Evolutionary conservation across 2,888 invertebrate genomes (phyloP).

Genomic region (Zele albiditarsus): DNA sequence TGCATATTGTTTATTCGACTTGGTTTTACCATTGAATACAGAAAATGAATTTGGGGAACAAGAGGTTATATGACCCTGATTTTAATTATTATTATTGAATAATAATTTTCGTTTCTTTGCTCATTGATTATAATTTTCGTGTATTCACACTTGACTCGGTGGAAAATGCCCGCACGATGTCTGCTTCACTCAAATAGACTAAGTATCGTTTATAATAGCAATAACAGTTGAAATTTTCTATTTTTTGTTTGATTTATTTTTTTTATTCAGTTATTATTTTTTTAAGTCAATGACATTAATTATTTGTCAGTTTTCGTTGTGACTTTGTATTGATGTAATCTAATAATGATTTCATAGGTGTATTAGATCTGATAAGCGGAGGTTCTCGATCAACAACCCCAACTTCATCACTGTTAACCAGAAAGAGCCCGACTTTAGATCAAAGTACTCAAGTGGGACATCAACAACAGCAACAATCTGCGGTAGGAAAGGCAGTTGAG

Average conservation of each 20-base stretch:
- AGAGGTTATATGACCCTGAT: neutral
- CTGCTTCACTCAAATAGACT: conserved; percentile 30
- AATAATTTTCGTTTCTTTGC: neutral
- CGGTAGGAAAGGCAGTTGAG: conserved; percentile 65
- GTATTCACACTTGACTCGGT: conserved; percentile 27
- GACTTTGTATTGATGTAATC: neutral
- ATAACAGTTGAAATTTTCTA: conserved; percentile 59
- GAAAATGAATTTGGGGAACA: neutral
- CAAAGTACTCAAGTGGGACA: conserved; percentile 84
- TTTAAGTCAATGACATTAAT: neutral
- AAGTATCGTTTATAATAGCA: conserved; percentile 57
- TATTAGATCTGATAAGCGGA: conserved; percentile 83
- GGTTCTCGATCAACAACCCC: conserved; percentile 89
- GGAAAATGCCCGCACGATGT: conserved; percentile 1
- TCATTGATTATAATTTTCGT: neutral
- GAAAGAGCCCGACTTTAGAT: conserved; percentile 90
- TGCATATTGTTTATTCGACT: neutral
- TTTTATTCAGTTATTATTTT: neutral
- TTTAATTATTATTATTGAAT: neutral
- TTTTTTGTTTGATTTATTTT: neutral
- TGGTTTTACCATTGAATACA: neutral
- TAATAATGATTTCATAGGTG: conserved; percentile 63
- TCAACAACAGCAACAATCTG: conserved; percentile 68
- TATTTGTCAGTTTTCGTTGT: neutral
- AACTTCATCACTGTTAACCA: conserved; percentile 79